A percentile compares a stretch with the other conserved stretches of the same genome.
Evolutionary conservation across 1,140 invertebrate species (phyloP).

Genomic region (Scaptodrosophila lebanonensis): DNA sequence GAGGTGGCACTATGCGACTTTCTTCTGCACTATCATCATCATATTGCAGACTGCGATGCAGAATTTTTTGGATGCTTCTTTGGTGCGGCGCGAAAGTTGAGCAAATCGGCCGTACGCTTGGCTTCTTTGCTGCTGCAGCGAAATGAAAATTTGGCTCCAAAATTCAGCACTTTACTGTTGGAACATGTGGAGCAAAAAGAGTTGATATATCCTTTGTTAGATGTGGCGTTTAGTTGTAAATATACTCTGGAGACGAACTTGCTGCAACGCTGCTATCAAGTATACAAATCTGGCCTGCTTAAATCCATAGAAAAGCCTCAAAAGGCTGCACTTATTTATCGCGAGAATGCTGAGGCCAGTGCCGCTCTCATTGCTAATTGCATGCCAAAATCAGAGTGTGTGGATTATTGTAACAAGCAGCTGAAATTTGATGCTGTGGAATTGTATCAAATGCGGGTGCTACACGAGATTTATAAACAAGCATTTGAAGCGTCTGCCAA

Average conservation of each 20-base stretch:
- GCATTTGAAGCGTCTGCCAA: slow-evolving; percentile 47
- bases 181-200: slow-evolving; percentile 78
- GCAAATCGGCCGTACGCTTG: slow-evolving; percentile 79
- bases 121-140: slow-evolving; percentile 78
- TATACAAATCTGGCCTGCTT: slow-evolving; percentile 80
- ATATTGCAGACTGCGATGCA: slow-evolving; percentile 77
- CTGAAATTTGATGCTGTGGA: slow-evolving; percentile 81
- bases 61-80: slow-evolving; percentile 78
- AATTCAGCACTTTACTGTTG: slow-evolving; percentile 65
- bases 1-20: slow-evolving; percentile 79
- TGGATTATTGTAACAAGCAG: slow-evolving; percentile 78
- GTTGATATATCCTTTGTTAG: slow-evolving; percentile 79
- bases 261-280: slow-evolving; percentile 78
- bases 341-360: slow-evolving; percentile 78
- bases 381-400: slow-evolving; percentile 79
- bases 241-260: slow-evolving; percentile 74
- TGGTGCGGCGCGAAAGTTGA: slow-evolving; percentile 70
- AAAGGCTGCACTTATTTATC: slow-evolving; percentile 81
- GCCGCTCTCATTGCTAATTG: slow-evolving; percentile 78
- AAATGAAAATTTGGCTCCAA: slow-evolving; percentile 76
- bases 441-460: slow-evolving; percentile 79
- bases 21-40: slow-evolving; percentile 80
- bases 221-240: slow-evolving; percentile 77
- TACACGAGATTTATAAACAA: slow-evolving; percentile 79
- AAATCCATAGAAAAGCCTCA: slow-evolving; percentile 82